Conservation (phyloP, 2,797 vertebrate species). For the Rhinophrynus dorsalis region DNA sequence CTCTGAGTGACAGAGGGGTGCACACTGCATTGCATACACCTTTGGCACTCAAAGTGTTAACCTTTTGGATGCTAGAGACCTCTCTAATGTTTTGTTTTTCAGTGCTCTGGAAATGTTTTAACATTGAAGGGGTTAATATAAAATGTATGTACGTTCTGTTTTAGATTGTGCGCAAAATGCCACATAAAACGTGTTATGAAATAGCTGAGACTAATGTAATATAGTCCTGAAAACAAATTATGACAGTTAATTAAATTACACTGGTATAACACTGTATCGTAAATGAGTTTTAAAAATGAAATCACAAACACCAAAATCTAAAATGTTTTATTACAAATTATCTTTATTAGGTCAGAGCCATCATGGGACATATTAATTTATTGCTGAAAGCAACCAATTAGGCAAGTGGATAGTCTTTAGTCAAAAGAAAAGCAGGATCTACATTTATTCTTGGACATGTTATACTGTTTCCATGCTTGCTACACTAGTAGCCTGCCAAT, state of each 20-base stretch:
- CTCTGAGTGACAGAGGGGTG: no score
- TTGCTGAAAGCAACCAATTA: constrained; percentile 17
- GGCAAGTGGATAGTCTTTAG: background rate
- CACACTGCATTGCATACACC: no score
- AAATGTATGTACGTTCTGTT: background rate
- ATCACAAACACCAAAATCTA: constrained; percentile 36
- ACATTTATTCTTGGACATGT: background rate
- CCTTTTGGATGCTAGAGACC: no score
- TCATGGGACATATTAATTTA: constrained; percentile 8
- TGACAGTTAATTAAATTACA: constrained; percentile 38
- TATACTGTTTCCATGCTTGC: no score
- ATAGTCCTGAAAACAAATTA: constrained; percentile 47
- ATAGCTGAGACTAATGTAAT: constrained; percentile 38
- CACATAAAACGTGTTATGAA: constrained; percentile 29
- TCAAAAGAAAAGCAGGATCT: background rate
- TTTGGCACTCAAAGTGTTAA: no score
- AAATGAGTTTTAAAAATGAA: constrained; percentile 53
- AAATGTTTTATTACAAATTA: constrained; percentile 6
- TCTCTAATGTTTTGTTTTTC: constrained; percentile 37
- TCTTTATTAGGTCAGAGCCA: constrained; percentile 36
- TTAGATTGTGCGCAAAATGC: constrained; percentile 11
- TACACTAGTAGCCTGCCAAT: no score
- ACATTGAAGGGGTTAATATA: no score
- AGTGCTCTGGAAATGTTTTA: no score
- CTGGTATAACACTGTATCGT: constrained; percentile 37